These are phyloP conservation scores for Esperia sulphurella DNA, from an alignment of 2,888 invertebrate genomes.

Conservation along the genomic window DNA sequence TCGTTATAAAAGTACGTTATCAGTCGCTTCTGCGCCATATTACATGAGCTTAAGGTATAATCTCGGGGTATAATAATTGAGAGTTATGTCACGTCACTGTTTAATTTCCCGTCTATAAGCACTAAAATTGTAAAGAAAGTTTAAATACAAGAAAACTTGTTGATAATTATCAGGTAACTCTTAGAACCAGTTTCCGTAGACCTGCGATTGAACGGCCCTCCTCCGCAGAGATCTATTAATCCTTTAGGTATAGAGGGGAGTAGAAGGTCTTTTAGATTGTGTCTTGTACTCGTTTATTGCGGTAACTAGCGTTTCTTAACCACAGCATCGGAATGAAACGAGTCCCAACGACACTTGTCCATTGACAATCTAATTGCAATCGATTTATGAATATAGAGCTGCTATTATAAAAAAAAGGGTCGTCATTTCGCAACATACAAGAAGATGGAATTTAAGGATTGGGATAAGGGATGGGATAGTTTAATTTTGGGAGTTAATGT, in stretches of 20 bases:
- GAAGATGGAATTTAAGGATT: too few species aligned
- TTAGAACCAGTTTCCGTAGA: background rate
- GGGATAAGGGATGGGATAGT: too few species aligned
- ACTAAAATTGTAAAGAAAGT: slow-evolving; percentile 37
- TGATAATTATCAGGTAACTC: slow-evolving; percentile 37
- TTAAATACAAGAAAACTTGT: slow-evolving; percentile 42
- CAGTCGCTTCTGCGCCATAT: too few species aligned
- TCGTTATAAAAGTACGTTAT: too few species aligned
- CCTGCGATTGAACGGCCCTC: background rate
- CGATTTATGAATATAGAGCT: slow-evolving; percentile 50
- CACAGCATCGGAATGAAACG: slow-evolving; percentile 50
- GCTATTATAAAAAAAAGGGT: too few species aligned
- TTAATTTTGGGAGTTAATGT: too few species aligned
- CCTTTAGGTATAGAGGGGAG: background rate
- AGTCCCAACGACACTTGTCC: slow-evolving; percentile 64
- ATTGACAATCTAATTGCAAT: slow-evolving; percentile 76
- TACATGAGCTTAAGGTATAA: too few species aligned
- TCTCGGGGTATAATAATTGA: too few species aligned
- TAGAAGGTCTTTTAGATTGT: background rate
- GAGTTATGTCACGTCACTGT: too few species aligned
- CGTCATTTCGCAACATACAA: too few species aligned
- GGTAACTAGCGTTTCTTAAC: slow-evolving; percentile 55
- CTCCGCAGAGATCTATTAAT: background rate
- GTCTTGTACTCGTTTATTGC: slow-evolving; percentile 34
- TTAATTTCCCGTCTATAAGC: slow-evolving; percentile 3